Percentiles rank a stretch among this genome's conserved stretches.
These are phyloP conservation scores for Hippopotamyrus pictus DNA, from an alignment of 2,797 vertebrate species.

Conservation along the genomic window DNA sequence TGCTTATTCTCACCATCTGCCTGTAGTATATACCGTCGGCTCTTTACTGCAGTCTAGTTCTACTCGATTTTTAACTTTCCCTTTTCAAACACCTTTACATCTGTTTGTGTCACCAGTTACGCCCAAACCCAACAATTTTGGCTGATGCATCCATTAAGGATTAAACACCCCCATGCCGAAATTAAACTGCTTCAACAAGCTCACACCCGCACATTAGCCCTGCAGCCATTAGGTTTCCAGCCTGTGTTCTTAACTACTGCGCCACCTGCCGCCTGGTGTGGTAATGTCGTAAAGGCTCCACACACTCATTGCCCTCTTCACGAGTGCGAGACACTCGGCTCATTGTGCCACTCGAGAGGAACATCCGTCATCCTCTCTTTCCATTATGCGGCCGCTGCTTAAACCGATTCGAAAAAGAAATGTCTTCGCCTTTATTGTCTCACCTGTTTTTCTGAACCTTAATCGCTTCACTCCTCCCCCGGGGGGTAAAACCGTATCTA, in stretches of 20 bases:
- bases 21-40: neutral
- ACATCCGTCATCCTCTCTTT: neutral
- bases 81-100: neutral
- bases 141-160: neutral
- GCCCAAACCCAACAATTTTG: neutral
- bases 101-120: neutral
- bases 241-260: neutral
- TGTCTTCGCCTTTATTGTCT: slow-evolving; percentile 14
- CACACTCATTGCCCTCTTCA: neutral
- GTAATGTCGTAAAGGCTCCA: neutral
- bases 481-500: neutral
- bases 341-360: neutral
- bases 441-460: neutral
- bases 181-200: neutral
- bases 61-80: neutral
- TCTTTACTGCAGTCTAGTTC: neutral
- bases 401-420: slow-evolving; percentile 3
- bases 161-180: neutral
- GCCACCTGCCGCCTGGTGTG: neutral
- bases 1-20: neutral
- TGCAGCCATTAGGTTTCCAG: neutral
- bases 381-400: neutral
- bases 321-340: neutral
- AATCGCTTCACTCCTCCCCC: neutral
- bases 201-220: neutral